phyloP scores from a whole-genome alignment of 2,888 invertebrate species.

The Lasioglossum villosulum region DNA sequence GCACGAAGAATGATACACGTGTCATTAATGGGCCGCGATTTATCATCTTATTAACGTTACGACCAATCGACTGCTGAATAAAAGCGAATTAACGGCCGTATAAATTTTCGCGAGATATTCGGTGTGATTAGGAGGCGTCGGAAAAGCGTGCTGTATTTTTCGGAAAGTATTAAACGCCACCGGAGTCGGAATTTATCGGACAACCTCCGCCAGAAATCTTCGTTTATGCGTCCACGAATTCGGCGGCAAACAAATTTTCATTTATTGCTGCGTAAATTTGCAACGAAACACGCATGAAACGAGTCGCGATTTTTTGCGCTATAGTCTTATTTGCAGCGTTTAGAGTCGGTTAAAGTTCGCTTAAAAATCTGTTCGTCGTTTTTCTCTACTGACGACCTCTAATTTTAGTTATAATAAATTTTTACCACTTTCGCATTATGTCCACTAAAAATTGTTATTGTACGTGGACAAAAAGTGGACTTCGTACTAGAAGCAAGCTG shows the following conservation, averaged over 20 bases:
- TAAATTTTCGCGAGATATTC: neutral
- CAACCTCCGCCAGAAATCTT: neutral
- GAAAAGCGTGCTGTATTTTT: neutral
- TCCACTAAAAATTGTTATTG: neutral
- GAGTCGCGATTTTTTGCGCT: neutral
- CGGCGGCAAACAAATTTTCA: conserved; percentile 35
- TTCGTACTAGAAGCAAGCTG: neutral
- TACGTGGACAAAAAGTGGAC: neutral
- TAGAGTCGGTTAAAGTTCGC: neutral
- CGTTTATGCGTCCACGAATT: conserved; percentile 15
- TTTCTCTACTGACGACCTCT: too few species aligned
- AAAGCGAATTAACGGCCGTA: neutral
- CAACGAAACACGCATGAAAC: neutral
- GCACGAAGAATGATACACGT: neutral
- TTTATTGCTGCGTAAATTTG: neutral
- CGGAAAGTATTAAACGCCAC: neutral
- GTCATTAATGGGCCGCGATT: neutral
- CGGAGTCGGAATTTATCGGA: neutral
- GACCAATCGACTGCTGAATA: neutral
- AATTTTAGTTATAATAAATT: neutral
- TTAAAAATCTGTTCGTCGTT: too few species aligned
- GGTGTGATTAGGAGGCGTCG: neutral
- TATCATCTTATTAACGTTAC: conserved; percentile 4
- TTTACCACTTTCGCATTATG: neutral
- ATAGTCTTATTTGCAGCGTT: neutral